phyloP scores from a whole-genome alignment of 2,113 vertebrate species.

The Atherinomorus stipes region DNA sequence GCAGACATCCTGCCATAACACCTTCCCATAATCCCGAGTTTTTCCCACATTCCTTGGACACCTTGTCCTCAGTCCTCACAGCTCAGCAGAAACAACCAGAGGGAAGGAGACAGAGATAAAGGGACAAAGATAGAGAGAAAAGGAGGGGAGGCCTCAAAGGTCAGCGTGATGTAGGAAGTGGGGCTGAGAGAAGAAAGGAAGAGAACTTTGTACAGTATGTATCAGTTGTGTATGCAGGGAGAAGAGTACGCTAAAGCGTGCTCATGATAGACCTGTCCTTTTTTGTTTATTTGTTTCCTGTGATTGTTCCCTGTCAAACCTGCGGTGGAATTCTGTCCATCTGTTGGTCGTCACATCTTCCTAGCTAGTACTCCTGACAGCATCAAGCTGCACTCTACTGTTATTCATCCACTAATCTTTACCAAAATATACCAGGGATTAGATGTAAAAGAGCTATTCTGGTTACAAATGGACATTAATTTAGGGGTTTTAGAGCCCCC shows the following conservation, averaged over 20 bases:
- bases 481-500: no score
- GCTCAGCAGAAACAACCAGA: constrained; percentile 47
- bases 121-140: constrained; percentile 53
- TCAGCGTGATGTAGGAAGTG: constrained; percentile 1
- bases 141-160: constrained; percentile 41
- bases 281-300: constrained; percentile 20
- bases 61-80: constrained; percentile 48
- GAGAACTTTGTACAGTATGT: neutral
- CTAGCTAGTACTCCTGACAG: neutral
- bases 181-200: neutral
- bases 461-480: neutral
- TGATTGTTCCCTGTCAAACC: constrained; percentile 22
- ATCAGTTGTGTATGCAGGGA: neutral
- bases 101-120: constrained; percentile 46
- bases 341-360: constrained; percentile 37
- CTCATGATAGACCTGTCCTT: constrained; percentile 13
- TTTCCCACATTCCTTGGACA: constrained; percentile 38
- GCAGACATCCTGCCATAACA: constrained; percentile 47
- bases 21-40: constrained; percentile 37
- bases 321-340: constrained; percentile 35
- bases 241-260: neutral
- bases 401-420: neutral
- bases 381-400: neutral
- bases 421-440: constrained; percentile 2
- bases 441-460: neutral